phyloP scores from a whole-genome alignment of 2,113 vertebrate species.

The Colaptes auratus region DNA sequence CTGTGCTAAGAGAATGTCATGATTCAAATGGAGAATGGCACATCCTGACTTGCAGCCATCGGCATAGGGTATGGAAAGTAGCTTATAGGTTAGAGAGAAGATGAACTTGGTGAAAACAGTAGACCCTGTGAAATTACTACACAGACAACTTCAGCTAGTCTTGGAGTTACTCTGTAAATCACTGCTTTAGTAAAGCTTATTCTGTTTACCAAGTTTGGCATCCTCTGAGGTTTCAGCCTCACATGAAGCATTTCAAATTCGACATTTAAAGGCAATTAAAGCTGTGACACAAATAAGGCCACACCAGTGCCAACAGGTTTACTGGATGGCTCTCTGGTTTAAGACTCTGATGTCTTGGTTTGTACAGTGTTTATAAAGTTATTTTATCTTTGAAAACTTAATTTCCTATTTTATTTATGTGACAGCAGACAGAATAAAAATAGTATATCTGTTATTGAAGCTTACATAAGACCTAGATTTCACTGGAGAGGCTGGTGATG shows the following conservation, averaged over 20 bases:
- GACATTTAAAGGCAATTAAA: slow-evolving; percentile 30
- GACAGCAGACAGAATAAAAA: slow-evolving; percentile 41
- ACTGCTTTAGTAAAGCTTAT: slow-evolving; percentile 3
- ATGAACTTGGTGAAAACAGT: not conserved
- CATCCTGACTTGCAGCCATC: not conserved
- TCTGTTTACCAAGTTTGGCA: slow-evolving; percentile 6
- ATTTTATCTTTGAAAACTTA: slow-evolving; percentile 67
- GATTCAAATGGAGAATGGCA: not conserved
- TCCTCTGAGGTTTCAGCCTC: slow-evolving; percentile 47
- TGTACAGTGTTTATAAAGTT: slow-evolving; percentile 36
- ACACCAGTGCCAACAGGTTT: not conserved
- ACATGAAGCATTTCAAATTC: slow-evolving; percentile 21
- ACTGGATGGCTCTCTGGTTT: not conserved
- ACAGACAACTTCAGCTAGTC: not conserved
- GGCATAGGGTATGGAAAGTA: not conserved
- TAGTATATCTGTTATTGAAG: slow-evolving; percentile 26
- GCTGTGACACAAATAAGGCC: not conserved
- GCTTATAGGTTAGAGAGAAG: not conserved
- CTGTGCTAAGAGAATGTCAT: not conserved
- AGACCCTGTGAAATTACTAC: not conserved
- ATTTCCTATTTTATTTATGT: slow-evolving; percentile 75
- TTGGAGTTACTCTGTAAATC: not conserved
- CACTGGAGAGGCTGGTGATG: not conserved
- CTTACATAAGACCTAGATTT: slow-evolving; percentile 66
- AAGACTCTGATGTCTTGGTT: not conserved